Evolutionary conservation across 2,888 invertebrate species (phyloP).

Genomic region (Drosophila recens): DNA sequence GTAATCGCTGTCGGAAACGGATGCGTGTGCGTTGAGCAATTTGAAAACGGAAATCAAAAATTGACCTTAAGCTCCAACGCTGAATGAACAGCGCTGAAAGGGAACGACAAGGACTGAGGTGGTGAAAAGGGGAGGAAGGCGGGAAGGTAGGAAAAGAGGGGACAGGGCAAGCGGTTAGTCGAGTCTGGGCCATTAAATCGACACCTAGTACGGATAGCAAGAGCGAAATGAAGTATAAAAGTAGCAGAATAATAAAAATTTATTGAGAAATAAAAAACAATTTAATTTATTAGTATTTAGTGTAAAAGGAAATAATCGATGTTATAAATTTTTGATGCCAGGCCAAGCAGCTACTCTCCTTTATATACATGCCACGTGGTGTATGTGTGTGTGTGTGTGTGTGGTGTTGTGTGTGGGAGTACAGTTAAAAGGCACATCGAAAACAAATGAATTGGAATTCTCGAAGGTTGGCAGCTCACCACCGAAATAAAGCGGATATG

Average conservation of each 20-base stretch:
- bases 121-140: neutral
- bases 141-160: neutral
- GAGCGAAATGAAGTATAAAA: slow-evolving; percentile 75
- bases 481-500: slow-evolving; percentile 76
- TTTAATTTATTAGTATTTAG: slow-evolving; percentile 85
- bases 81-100: slow-evolving; percentile 25
- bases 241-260: slow-evolving; percentile 84
- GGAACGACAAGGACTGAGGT: neutral
- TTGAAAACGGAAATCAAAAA: slow-evolving; percentile 80
- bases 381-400: slow-evolving; percentile 11
- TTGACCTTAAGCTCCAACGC: slow-evolving; percentile 71
- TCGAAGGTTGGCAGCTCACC: slow-evolving; percentile 58
- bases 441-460: slow-evolving; percentile 79
- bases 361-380: slow-evolving; percentile 45
- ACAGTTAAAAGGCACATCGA: slow-evolving; percentile 66
- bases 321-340: slow-evolving; percentile 80
- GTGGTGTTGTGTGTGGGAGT: slow-evolving; percentile 15
- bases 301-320: slow-evolving; percentile 81
- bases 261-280: slow-evolving; percentile 84
- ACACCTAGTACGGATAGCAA: slow-evolving; percentile 66
- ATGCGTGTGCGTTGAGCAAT: slow-evolving; percentile 79
- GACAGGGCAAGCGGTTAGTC: slow-evolving; percentile 11
- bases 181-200: slow-evolving; percentile 75
- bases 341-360: slow-evolving; percentile 22
- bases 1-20: slow-evolving; percentile 69